Evolutionary conservation across 2,113 vertebrate genomes (phyloP).

Genomic region (Pseudopodoces humilis): DNA sequence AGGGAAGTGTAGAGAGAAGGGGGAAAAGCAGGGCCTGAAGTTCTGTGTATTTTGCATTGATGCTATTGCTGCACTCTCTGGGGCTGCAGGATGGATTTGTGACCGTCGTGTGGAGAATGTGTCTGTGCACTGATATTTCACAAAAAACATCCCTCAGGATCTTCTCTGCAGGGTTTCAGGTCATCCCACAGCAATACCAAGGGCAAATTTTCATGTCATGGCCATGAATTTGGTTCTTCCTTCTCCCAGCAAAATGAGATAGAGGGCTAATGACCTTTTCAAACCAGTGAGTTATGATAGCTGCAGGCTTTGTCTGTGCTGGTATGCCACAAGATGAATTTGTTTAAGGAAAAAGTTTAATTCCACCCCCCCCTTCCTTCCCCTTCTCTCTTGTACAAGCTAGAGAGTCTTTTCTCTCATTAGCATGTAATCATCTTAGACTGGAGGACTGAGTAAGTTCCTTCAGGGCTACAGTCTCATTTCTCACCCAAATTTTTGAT

Average conservation of each 20-base stretch:
- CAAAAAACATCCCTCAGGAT: not conserved
- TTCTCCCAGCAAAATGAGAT: not conserved
- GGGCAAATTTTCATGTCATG: not conserved
- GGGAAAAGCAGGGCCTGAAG: not conserved
- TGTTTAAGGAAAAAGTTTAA: conserved; percentile 3
- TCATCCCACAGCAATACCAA: not conserved
- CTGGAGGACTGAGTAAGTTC: not conserved
- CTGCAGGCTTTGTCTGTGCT: conserved; percentile 5
- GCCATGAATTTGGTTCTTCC: not conserved
- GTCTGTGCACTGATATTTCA: not conserved
- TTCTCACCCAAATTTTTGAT: not conserved
- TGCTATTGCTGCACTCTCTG: not conserved
- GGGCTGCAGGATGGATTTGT: not conserved
- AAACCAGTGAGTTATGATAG: conserved; percentile 18
- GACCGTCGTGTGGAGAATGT: fast-evolving
- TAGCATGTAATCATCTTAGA: not conserved
- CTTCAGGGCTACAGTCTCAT: not conserved
- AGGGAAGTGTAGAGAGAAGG: not conserved
- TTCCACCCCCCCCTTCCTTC: not conserved
- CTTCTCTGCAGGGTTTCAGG: not conserved
- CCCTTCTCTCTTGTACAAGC: not conserved
- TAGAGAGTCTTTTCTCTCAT: not conserved
- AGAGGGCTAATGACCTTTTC: conserved; percentile 27
- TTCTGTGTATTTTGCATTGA: not conserved
- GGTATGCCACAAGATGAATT: conserved; percentile 10